Percentiles rank a stretch among this genome's conserved stretches.
phyloP scores from a whole-genome alignment of 1,140 invertebrate species.

The Ylistrum balloti region DNA sequence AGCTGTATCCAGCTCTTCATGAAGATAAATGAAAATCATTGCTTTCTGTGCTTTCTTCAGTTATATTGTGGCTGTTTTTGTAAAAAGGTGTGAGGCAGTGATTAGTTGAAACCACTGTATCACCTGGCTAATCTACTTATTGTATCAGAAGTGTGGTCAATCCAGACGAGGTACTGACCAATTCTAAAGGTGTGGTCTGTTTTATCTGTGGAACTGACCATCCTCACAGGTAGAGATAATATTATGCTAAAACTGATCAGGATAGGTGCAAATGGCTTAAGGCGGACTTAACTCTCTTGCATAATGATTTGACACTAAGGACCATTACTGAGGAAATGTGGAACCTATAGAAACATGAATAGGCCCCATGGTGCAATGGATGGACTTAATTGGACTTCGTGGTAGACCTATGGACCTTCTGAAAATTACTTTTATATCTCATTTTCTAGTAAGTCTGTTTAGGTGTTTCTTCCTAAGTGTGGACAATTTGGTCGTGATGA shows the following conservation, averaged over 20 bases:
- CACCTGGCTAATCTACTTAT: not conserved
- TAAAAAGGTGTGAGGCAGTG: not conserved
- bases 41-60: not conserved
- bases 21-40: too few species aligned
- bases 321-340: not conserved
- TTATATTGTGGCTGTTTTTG: not conserved
- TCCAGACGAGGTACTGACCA: not conserved
- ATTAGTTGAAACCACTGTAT: not conserved
- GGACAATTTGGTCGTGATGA: not conserved
- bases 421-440: not conserved
- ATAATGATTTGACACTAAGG: not conserved
- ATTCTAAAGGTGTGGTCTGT: not conserved
- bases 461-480: too few species aligned
- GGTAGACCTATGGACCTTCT: not conserved
- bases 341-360: too few species aligned
- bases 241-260: not conserved
- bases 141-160: not conserved
- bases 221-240: not conserved
- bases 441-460: not conserved
- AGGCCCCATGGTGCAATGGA: not conserved
- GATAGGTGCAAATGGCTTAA: not conserved
- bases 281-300: not conserved
- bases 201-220: not conserved
- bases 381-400: not conserved
- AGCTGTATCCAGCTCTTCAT: too few species aligned